A percentile compares a stretch with the other conserved stretches of the same genome.
phyloP scores from a whole-genome alignment of 2,888 invertebrate genomes.

The Lordiphosa fenestrarum region DNA sequence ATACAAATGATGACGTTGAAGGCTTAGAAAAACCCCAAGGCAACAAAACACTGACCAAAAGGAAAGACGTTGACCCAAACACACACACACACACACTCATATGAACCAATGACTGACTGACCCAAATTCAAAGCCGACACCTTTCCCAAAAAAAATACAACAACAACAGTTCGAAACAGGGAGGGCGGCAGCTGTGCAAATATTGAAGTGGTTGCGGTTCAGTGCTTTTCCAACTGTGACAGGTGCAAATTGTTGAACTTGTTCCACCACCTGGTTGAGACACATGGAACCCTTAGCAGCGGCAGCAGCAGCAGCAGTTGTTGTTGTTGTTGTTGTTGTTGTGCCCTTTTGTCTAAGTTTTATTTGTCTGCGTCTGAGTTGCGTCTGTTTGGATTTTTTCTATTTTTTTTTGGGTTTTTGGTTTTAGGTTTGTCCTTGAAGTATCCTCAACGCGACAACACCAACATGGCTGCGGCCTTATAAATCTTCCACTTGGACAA shows the following conservation, averaged over 20 bases:
- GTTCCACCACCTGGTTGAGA: constrained; percentile 20
- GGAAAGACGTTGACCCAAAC: constrained; percentile 27
- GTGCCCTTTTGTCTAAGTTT: constrained; percentile 29
- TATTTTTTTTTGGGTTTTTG: constrained; percentile 17
- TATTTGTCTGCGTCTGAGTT: constrained; percentile 53
- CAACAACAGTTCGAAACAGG: constrained; percentile 1
- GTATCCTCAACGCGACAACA: constrained; percentile 3
- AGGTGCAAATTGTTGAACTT: constrained; percentile 61
- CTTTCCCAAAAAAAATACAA: constrained; percentile 17
- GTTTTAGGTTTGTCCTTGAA: constrained; percentile 12
- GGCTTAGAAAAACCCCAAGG: constrained; percentile 22
- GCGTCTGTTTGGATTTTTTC: constrained; percentile 28
- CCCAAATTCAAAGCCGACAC: constrained; percentile 41
- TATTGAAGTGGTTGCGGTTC: constrained; percentile 37
- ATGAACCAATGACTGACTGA: constrained; percentile 26
- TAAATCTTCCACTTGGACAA: constrained; percentile 56
- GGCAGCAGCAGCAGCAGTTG: neutral
- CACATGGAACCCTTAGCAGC: constrained; percentile 19
- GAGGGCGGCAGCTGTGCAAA: constrained; percentile 35
- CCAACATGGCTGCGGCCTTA: constrained; percentile 30
- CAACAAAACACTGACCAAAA: constrained; percentile 39
- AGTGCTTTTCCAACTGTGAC: constrained; percentile 46
- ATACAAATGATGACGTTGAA: constrained; percentile 14
- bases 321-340: constrained; percentile 24
- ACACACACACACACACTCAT: constrained; percentile 4